These are phyloP conservation scores for Orbicella faveolata DNA, from an alignment of 64 coral and sea anemone genomes.

Conservation along the genomic window DNA sequence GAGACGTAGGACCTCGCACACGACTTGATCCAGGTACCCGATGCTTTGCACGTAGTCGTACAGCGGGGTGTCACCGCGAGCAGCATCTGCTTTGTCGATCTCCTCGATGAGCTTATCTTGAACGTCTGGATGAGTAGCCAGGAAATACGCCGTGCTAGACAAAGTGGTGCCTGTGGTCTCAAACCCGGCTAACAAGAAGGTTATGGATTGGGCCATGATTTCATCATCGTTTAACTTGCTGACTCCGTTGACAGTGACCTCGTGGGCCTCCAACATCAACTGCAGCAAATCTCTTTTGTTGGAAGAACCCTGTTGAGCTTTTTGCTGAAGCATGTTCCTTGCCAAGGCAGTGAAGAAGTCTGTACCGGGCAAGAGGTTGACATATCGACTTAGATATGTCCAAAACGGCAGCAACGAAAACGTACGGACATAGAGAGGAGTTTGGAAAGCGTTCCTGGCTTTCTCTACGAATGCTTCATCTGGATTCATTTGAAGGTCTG, in stretches of 20 bases:
- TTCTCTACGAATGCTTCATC: constrained; percentile 24
- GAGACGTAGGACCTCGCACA: constrained; percentile 69
- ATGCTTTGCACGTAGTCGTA: constrained; percentile 66
- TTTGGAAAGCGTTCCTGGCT: constrained; percentile 35
- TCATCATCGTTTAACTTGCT: constrained; percentile 30
- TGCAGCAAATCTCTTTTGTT: constrained; percentile 54
- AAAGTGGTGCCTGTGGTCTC: constrained; percentile 75
- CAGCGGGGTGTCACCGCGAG: constrained; percentile 29
- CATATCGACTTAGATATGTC: constrained; percentile 3
- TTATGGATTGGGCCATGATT: constrained; percentile 64
- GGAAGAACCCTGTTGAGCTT: neutral
- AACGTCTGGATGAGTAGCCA: constrained; percentile 64
- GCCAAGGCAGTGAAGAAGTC: constrained; percentile 45
- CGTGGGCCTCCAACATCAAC: constrained; percentile 78
- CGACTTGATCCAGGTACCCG: constrained; percentile 76
- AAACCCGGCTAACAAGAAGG: constrained; percentile 67
- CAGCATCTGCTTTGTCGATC: constrained; percentile 58
- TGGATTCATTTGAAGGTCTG: constrained; percentile 43
- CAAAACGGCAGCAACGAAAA: constrained; percentile 70
- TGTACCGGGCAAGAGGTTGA: constrained; percentile 5
- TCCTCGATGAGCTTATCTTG: constrained; percentile 75
- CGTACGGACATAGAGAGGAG: constrained; percentile 12
- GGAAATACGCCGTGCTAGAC: constrained; percentile 43
- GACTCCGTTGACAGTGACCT: constrained; percentile 31
- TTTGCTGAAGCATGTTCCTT: constrained; percentile 40